phyloP scores from a whole-genome alignment of 1,140 invertebrate species.

The Brachionus rubens region DNA sequence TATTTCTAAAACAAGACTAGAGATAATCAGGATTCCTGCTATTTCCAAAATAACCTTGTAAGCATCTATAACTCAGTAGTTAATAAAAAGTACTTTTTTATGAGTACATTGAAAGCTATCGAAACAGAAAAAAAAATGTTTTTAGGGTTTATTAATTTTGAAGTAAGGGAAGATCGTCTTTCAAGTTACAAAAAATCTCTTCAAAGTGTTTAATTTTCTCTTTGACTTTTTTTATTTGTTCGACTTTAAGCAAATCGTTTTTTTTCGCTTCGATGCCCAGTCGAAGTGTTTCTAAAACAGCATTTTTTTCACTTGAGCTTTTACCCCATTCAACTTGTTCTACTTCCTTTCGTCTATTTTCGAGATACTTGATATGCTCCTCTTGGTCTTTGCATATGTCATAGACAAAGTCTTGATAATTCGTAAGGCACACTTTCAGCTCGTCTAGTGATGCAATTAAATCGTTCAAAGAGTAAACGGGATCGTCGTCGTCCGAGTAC shows the following conservation, averaged over 20 bases:
- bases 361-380: too few relatives aligned
- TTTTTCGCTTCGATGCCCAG: slow-evolving; percentile 6
- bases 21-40: neutral
- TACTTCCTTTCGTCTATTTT: too few relatives aligned
- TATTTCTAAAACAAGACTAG: neutral
- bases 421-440: neutral
- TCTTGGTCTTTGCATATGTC: too few relatives aligned
- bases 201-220: too few relatives aligned
- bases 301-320: too few relatives aligned
- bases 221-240: too few relatives aligned
- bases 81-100: slow-evolving; percentile 9
- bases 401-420: neutral
- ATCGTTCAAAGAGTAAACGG: neutral
- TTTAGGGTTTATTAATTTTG: too few relatives aligned
- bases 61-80: too few relatives aligned
- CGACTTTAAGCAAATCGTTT: neutral
- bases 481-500: neutral
- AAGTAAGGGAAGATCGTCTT: too few relatives aligned
- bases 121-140: neutral
- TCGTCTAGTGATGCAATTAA: neutral
- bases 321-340: too few relatives aligned
- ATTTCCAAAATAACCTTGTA: neutral
- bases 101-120: neutral
- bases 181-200: too few relatives aligned
- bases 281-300: too few relatives aligned